Base-by-base conservation (phyloP, 2,113 vertebrate species). In the Piprites chloris region DNA sequence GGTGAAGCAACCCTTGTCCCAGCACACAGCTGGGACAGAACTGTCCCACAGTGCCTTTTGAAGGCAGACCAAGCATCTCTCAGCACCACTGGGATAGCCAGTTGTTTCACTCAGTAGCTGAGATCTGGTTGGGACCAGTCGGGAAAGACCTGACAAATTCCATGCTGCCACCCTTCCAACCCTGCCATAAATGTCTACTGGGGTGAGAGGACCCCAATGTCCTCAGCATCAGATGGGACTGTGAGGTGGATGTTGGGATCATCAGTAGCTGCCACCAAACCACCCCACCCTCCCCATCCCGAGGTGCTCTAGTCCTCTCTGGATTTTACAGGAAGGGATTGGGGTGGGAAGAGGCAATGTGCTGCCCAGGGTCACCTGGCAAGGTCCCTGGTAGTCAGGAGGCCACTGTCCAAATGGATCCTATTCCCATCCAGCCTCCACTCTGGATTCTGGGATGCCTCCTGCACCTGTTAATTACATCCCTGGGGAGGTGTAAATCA, bases 91-190 rank as follows among this genome's bases (percentile, higher is more conserved):
- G 41, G 52, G 37, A 4, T 12, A 37, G 26, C 0, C 1, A 6
- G 13, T 26, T 52, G 4, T 18, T 78, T 68, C 37, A 52, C 26
- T 9, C 50, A 87, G 46, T 33, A 73, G 41, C 2, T 65, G 41
- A 59, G 16, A n/a, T 52, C 81, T 37, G 5, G 5, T 5, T 42
- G 58, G 37, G 35, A 32, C 3, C 3, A 52, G 14, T 0, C 39
- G 24, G 5, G 27, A 55, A 19, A 32, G 13, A 42, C 14, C 12
- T 50, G 49, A 13, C 9, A 2, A 1, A 4, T 49, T 62, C 42
- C 19, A 33, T 1, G 4, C 71, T 69, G 62, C 26, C 18, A 6
- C 13, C 13, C 5, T 65, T 12, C 39, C 49, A 65, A 6, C 37
- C 11, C 33, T 39, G 41, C 20, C 37, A 20, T 22, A 41, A 30